These are phyloP conservation scores for Isotomurus palustris DNA, from an alignment of 2,888 invertebrate genomes.

Conservation along the genomic window DNA sequence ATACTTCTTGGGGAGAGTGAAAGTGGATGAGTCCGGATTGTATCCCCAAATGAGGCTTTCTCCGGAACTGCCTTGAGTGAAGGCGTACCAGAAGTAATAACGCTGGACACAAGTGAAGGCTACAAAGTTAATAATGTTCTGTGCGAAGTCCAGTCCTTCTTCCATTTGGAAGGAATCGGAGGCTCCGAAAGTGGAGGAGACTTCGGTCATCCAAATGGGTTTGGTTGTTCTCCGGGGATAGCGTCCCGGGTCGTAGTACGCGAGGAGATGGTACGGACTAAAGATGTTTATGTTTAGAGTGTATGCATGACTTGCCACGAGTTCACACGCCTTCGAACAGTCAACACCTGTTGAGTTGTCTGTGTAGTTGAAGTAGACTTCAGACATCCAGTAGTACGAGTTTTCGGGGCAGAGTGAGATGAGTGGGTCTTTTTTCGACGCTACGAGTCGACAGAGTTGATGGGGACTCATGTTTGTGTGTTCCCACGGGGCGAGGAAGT, in stretches of 20 bases:
- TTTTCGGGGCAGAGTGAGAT: conserved; percentile 37
- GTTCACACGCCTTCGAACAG: conserved; percentile 17
- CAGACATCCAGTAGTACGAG: conserved; percentile 34
- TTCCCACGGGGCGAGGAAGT: conserved; percentile 37
- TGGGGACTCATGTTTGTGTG: conserved; percentile 20
- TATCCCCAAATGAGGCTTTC: conserved; percentile 38
- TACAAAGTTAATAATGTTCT: conserved; percentile 32
- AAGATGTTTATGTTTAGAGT: conserved; percentile 24
- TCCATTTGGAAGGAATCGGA: conserved; percentile 29
- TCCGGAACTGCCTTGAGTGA: conserved; percentile 21
- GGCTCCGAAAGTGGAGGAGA: conserved; percentile 24
- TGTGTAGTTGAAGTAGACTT: conserved; percentile 21
- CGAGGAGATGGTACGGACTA: conserved; percentile 17
- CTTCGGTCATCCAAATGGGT: conserved; percentile 40
- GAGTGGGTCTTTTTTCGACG: conserved; percentile 22
- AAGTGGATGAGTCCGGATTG: conserved; percentile 17
- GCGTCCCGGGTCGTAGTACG: conserved; percentile 25
- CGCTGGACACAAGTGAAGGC: conserved; percentile 34
- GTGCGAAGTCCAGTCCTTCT: conserved; percentile 32
- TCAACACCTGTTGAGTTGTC: conserved; percentile 8
- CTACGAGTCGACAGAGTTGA: conserved; percentile 28
- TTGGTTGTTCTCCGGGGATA: conserved; percentile 12
- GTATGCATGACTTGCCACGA: conserved; percentile 30
- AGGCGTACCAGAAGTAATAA: conserved; percentile 36
- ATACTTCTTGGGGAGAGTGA: conserved; percentile 35